A percentile compares a stretch with the other conserved stretches of the same genome.
phyloP scores from a whole-genome alignment of 2,888 invertebrate species.

The Limnephilus lunatus region DNA sequence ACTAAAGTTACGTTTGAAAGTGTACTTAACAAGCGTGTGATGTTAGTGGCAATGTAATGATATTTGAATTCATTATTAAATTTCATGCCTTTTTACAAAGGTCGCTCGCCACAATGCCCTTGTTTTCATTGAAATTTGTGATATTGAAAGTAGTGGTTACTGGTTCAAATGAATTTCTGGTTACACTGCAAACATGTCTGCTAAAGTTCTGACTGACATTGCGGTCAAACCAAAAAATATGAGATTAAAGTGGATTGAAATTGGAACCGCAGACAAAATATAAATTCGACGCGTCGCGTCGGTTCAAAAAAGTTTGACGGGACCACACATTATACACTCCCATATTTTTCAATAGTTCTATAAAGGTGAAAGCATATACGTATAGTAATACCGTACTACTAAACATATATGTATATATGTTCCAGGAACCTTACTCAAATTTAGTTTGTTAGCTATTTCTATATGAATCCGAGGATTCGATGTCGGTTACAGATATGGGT shows the following conservation, averaged over 20 bases:
- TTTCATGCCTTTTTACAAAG: not conserved
- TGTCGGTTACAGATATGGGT: constrained; percentile 2
- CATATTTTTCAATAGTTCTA: too few relatives aligned
- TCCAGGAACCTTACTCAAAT: not conserved
- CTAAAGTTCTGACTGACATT: not conserved
- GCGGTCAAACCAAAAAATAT: not conserved
- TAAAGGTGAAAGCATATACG: too few relatives aligned
- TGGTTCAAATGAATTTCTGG: not conserved
- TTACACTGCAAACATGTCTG: not conserved
- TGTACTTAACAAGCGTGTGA: not conserved
- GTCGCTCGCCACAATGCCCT: not conserved
- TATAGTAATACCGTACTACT: too few relatives aligned
- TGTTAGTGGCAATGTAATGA: not conserved
- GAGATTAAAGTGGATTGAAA: not conserved
- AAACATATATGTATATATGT: not conserved
- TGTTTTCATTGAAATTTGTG: constrained; percentile 16
- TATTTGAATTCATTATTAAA: not conserved
- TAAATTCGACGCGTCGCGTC: too few relatives aligned
- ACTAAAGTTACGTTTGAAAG: not conserved
- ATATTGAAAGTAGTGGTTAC: constrained; percentile 5
- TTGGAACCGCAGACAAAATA: not conserved
- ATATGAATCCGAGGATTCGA: not conserved
- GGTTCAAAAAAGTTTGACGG: too few relatives aligned
- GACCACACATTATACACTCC: too few relatives aligned
- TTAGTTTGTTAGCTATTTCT: not conserved